Evolutionary conservation across 2,888 invertebrate species (phyloP), one percentile per base, ranked within the genome.

Genomic region (Calliphora vomitoria): DNA sequence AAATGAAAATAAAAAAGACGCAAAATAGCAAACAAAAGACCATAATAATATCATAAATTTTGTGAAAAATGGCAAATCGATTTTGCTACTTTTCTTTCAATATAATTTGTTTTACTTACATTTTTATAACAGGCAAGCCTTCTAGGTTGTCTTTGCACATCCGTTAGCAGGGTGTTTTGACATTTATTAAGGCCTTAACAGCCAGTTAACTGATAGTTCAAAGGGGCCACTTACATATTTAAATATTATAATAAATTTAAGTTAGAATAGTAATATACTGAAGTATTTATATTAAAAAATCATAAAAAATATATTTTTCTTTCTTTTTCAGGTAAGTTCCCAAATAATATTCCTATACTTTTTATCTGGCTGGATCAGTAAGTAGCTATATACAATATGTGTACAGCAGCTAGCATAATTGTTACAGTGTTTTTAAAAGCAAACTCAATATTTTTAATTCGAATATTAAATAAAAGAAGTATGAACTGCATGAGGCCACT

Each of bases 31-130:
- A 38, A 53, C 18, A 60, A 44, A 84, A 53, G 71, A 60, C 66
- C 20, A 81, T 83, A 81, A 84, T 71, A 60, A 53, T 87, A 76
- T 78, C 58, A 82, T 87, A 87, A 82, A 78, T 87, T 68, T 87
- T 72, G 38, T 74, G 20, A 80, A 78, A 83, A 84, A 82, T 82
- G 18, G 78, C 74, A 84, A 84, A 87, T 87, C 84, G 87, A 87
- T 87, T 87, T 75, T 74, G 71, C 20, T 62, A 58, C 72, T 68
- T 58, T 50, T 62, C 44, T 18, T 55, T 31, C 60, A 50, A 41
- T 58, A 82, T 62, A 82, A 82, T 62, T 74, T 62, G 38, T 66
- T 60, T 62, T 38, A 13, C n/a, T 75, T 58, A 1, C 11, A n/a
- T 47, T 58, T 44, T 38, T 76, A n/a, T 69, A 35, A 71, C 18